A percentile compares a stretch with the other conserved stretches of the same genome.
Evolutionary conservation across 2,888 invertebrate genomes (phyloP).

Genomic region (Tetranychus truncatus): DNA sequence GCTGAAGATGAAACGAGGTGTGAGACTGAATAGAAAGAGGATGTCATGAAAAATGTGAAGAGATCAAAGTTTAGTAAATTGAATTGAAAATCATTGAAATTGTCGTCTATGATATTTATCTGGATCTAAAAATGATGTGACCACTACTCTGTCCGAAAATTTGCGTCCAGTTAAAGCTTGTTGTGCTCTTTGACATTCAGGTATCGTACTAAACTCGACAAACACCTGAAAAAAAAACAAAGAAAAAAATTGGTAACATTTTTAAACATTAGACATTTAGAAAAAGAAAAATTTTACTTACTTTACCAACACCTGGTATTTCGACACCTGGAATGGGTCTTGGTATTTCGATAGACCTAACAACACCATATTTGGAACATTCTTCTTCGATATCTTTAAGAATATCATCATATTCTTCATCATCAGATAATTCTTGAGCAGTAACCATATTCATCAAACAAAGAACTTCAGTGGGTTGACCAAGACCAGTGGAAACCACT

Average conservation of each 20-base stretch:
- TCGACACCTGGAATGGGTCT: slow-evolving; percentile 89
- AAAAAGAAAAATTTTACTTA: slow-evolving; percentile 31
- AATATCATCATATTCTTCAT: slow-evolving; percentile 97
- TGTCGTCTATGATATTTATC: slow-evolving; percentile 94
- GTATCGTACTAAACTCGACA: slow-evolving; percentile 86
- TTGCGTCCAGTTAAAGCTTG: slow-evolving; percentile 91
- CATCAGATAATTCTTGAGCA: slow-evolving; percentile 83
- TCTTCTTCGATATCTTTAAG: slow-evolving; percentile 95
- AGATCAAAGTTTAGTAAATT: not conserved
- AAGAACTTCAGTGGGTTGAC: slow-evolving; percentile 59
- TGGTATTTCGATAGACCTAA: slow-evolving; percentile 91
- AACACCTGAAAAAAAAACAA: slow-evolving; percentile 38
- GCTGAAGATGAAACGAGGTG: not conserved
- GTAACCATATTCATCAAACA: slow-evolving; percentile 94
- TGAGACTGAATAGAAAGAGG: not conserved
- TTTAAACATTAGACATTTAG: not conserved
- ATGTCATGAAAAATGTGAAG: slow-evolving; percentile 2
- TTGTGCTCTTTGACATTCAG: slow-evolving; percentile 94
- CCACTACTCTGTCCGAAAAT: slow-evolving; percentile 93
- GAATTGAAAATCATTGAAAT: slow-evolving; percentile 33
- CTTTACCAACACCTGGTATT: slow-evolving; percentile 92
- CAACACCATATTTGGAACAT: slow-evolving; percentile 84
- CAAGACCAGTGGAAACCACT: slow-evolving; percentile 54
- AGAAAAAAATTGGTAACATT: not conserved
- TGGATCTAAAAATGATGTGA: slow-evolving; percentile 94